These are phyloP conservation scores for Romanogobio albipinnatus DNA, from an alignment of 2,113 vertebrate species.

Conservation along the genomic window DNA sequence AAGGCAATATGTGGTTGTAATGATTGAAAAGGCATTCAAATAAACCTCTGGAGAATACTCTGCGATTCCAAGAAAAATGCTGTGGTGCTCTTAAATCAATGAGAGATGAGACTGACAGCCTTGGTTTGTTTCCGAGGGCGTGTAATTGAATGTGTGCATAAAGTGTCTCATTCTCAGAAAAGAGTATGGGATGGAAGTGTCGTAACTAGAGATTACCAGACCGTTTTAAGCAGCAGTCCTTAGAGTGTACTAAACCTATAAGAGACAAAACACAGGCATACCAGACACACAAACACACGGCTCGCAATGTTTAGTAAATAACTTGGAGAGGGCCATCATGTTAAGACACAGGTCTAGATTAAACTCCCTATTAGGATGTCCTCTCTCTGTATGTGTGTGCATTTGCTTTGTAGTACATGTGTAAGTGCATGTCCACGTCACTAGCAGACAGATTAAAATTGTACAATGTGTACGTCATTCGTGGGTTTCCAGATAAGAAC, in stretches of 20 bases:
- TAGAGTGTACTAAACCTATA: not conserved
- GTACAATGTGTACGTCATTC: conserved; percentile 6
- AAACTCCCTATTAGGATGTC: conserved; percentile 9
- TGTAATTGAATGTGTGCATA: not conserved
- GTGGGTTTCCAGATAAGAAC: not conserved
- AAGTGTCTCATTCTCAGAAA: conserved; percentile 15
- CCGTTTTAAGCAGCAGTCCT: conserved; percentile 20
- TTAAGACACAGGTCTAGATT: not conserved
- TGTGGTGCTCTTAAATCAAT: not conserved
- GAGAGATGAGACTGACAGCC: not conserved
- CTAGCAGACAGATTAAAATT: conserved; percentile 7
- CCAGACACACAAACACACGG: not conserved
- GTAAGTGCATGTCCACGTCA: conserved; percentile 14
- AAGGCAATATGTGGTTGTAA: not conserved
- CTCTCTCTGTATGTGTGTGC: not conserved
- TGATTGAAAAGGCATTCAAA: not conserved
- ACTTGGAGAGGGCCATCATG: not conserved
- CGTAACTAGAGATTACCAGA: conserved; percentile 24
- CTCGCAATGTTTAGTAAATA: not conserved
- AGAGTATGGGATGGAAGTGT: conserved; percentile 7
- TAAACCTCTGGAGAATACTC: not conserved
- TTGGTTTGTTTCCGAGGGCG: not conserved
- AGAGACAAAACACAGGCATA: conserved; percentile 29
- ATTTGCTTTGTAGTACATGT: not conserved
- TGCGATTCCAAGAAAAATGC: not conserved